Base-by-base conservation (phyloP, 2,888 invertebrate genomes). In the Scaptomyza polygonia region DNA sequence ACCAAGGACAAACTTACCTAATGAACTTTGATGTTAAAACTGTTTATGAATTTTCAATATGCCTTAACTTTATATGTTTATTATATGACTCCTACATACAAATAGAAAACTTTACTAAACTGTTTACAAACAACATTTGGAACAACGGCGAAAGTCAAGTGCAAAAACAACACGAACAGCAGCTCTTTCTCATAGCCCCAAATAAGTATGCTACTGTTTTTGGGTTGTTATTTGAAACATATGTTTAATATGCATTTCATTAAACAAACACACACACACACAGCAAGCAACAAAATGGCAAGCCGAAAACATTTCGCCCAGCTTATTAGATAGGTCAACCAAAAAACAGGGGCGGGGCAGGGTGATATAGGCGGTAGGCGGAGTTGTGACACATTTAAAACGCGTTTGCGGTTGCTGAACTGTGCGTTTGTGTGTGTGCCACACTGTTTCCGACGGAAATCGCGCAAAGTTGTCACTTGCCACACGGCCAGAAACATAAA, bases 171-270 rank as follows among this genome's bases (percentile, higher is more conserved):
- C 67, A 32, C 3, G 12, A 49, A 9, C 67, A 34, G 21, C 43
- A 58, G 1, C 14, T 54, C 12, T 39, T 16, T 32, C n/a, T 5
- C 48, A 32, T 39, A 25, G 18, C 34, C 65, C 65, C 51, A 39
- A 54, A 70, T 59, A 70, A 75, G 72, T 75, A 59, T 54, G 76
- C 76, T 61, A 61, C 52, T 61, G 45, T 76, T 75, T 75, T 63
- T 54, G 7, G 36, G 16, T 9, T 16, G 36, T 52, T 39, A 54
- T 39, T 27, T 27, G 47, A 16, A 68, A 68, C 82, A 82, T 81
- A 81, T 85, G 87, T 85, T 87, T 71, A 64, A 73, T 68, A 69
- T 76, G 87, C 82, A 81, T 82, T 87, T 76, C 85, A 87, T 82
- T 84, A 84, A 82, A 87, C 79, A 77, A 82, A 79, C 79, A 77